Evolutionary conservation across 2,797 vertebrate species (phyloP).

Genomic region (Morelia viridis): DNA sequence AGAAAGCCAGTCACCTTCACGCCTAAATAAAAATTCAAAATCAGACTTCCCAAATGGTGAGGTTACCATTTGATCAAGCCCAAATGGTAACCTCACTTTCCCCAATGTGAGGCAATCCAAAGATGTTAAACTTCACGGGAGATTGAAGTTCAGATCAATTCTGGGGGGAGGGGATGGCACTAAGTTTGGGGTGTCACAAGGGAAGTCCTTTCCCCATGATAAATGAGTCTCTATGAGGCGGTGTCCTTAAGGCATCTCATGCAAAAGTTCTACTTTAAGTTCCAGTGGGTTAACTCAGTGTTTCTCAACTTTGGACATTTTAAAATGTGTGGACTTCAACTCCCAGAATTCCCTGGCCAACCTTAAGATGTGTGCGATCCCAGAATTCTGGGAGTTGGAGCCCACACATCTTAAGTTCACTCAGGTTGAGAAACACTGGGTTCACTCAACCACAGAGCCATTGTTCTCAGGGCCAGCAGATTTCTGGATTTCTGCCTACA

Average conservation of each 20-base stretch:
- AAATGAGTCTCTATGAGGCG: background rate
- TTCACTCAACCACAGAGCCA: slow-evolving; percentile 17
- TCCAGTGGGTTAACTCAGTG: background rate
- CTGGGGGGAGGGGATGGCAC: background rate
- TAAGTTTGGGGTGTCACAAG: background rate
- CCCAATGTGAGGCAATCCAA: background rate
- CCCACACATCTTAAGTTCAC: background rate
- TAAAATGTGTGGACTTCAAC: background rate
- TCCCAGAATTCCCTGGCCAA: background rate
- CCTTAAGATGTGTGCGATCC: background rate
- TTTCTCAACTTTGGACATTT: background rate
- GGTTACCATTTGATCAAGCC: background rate
- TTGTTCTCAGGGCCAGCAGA: slow-evolving; percentile 35
- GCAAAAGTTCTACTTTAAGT: background rate
- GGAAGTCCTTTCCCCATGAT: background rate
- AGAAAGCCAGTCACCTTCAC: background rate
- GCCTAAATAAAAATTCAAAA: background rate
- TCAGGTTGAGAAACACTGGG: background rate
- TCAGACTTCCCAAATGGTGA: background rate
- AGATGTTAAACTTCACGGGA: background rate
- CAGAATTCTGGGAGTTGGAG: background rate
- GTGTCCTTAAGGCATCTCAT: background rate
- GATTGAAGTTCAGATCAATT: background rate
- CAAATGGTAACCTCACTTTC: background rate
- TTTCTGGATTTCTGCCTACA: slow-evolving; percentile 5